A percentile compares a stretch with the other conserved stretches of the same genome.
Evolutionary conservation across 2,113 vertebrate genomes (phyloP).

Genomic region (Nibea albiflora): DNA sequence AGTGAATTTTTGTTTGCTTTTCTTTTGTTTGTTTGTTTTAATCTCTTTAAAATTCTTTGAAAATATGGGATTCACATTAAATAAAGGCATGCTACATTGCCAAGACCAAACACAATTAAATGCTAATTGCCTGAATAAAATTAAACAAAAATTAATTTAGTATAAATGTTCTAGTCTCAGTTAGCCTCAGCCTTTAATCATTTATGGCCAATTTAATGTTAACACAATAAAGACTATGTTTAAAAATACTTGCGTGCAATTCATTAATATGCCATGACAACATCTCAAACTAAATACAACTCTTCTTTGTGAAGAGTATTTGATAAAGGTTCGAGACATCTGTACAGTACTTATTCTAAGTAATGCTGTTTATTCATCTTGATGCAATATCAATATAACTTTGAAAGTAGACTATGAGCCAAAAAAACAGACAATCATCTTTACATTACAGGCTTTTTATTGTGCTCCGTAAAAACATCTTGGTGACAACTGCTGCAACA

Average conservation of each 20-base stretch:
- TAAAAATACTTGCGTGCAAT: neutral
- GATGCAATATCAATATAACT: conserved; percentile 7
- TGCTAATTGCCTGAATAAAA: neutral
- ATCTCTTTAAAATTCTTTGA: neutral
- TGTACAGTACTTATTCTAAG: conserved; percentile 10
- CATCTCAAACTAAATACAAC: neutral
- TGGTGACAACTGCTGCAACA: neutral
- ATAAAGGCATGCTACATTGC: neutral
- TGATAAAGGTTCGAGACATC: conserved; percentile 1
- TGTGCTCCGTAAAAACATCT: conserved; percentile 34
- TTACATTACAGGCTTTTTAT: conserved; percentile 32
- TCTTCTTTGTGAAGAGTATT: neutral
- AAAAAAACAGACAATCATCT: conserved; percentile 20
- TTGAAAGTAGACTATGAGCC: conserved; percentile 19
- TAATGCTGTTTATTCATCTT: conserved; percentile 24
- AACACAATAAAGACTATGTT: neutral
- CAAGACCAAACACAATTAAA: neutral
- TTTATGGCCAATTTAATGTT: neutral
- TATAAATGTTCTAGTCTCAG: conserved; percentile 5
- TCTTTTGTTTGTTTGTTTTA: neutral
- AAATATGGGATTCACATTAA: conserved; percentile 9
- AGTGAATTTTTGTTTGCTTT: neutral
- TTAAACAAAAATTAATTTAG: neutral
- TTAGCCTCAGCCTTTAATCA: neutral
- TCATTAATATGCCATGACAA: neutral